These are phyloP conservation scores for Excalfactoria chinensis DNA, from an alignment of 2,113 vertebrate species.

Conservation along the genomic window DNA sequence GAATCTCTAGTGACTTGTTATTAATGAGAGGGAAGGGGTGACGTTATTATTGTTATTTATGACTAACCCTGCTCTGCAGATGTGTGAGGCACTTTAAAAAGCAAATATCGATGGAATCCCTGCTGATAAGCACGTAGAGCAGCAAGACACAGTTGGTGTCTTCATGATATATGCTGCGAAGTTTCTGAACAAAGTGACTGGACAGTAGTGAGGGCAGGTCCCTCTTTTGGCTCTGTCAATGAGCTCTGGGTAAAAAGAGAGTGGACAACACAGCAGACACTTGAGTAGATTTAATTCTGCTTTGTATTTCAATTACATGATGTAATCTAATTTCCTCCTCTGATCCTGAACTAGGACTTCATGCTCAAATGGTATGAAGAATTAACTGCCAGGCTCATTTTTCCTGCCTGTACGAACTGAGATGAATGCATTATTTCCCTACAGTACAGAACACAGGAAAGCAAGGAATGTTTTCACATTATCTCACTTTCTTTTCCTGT, in stretches of 20 bases:
- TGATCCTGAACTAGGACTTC: neutral
- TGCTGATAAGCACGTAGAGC: neutral
- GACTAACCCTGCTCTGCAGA: neutral
- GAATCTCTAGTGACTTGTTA: slow-evolving; percentile 24
- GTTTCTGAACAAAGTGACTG: neutral
- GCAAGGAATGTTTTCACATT: neutral
- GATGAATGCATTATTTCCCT: neutral
- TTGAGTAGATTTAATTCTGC: neutral
- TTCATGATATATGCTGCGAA: neutral
- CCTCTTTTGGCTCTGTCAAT: neutral
- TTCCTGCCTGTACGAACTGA: neutral
- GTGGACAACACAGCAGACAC: neutral
- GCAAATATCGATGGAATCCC: slow-evolving; percentile 9
- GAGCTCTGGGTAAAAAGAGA: neutral
- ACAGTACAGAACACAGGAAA: neutral
- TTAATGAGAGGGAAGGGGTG: slow-evolving; percentile 32
- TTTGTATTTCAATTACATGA: neutral
- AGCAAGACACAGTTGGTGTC: neutral
- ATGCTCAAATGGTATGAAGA: neutral
- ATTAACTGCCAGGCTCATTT: neutral
- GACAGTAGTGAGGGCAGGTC: neutral
- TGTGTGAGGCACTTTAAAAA: slow-evolving; percentile 35
- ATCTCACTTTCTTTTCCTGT: neutral
- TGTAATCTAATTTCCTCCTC: neutral
- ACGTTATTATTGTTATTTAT: slow-evolving; percentile 51